Percentiles rank a stretch among this genome's conserved stretches.
Conservation (phyloP, 2,797 vertebrate species). For the Gymnothorax javanicus region DNA sequence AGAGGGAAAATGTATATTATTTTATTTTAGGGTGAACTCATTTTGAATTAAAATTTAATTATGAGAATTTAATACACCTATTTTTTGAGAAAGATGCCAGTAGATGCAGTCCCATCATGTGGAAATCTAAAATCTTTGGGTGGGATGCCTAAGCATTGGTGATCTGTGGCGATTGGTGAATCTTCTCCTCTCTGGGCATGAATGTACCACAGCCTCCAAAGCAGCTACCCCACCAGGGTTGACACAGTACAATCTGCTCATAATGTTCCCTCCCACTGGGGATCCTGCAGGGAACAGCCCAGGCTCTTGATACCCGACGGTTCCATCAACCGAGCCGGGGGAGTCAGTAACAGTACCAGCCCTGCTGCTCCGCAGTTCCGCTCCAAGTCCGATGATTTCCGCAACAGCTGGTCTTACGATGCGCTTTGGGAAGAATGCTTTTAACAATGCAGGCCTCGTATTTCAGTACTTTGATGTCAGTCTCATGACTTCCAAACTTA, state of each 20-base stretch:
- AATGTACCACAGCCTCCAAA: neutral
- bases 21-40: too few species aligned
- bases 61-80: neutral
- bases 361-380: neutral
- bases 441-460: too few species aligned
- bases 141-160: too few species aligned
- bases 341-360: neutral
- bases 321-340: neutral
- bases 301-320: neutral
- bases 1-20: too few species aligned
- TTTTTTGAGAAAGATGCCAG: neutral
- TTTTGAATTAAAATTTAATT: neutral
- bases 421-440: neutral
- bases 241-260: constrained; percentile 2
- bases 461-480: too few species aligned
- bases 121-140: neutral
- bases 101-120: neutral
- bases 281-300: neutral
- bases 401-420: neutral
- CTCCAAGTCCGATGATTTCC: neutral
- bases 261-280: neutral
- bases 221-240: neutral
- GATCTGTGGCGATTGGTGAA: neutral
- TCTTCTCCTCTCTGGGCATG: neutral
- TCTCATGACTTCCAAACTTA: neutral